Percentiles rank a stretch among this genome's conserved stretches.
phyloP scores from a whole-genome alignment of 1,140 invertebrate species.

The Cryptotermes secundus region DNA sequence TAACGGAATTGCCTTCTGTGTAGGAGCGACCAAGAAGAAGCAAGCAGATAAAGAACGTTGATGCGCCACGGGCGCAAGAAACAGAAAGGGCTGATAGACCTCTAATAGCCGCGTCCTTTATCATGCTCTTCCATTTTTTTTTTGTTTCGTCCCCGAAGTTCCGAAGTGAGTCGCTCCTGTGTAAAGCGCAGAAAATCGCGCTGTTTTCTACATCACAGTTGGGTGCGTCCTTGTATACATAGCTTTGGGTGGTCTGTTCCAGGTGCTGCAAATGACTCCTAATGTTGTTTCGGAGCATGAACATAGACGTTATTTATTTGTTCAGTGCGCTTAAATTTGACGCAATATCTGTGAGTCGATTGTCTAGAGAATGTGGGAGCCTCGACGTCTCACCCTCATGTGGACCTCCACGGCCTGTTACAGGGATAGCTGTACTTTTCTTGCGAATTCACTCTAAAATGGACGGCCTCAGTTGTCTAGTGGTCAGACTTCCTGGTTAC shows the following conservation, averaged over 20 bases:
- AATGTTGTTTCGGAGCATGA: not conserved
- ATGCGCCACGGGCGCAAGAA: not conserved
- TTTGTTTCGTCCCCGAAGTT: not conserved
- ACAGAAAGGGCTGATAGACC: conserved; percentile 1
- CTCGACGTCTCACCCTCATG: too few relatives aligned
- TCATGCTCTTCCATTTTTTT: not conserved
- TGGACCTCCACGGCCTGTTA: too few relatives aligned
- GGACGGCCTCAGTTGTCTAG: too few relatives aligned
- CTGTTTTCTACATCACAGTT: conserved; percentile 12
- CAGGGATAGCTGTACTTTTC: too few relatives aligned
- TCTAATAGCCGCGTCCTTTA: conserved; percentile 2
- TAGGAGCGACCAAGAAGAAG: not conserved
- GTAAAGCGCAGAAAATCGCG: not conserved
- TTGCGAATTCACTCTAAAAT: too few relatives aligned
- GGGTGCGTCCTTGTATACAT: not conserved
- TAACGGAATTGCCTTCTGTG: not conserved
- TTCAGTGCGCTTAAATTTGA: too few relatives aligned
- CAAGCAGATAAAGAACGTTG: not conserved
- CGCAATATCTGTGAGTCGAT: too few relatives aligned
- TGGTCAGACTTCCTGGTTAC: too few relatives aligned
- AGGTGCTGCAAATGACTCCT: not conserved
- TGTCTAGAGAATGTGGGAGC: too few relatives aligned
- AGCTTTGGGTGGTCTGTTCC: not conserved
- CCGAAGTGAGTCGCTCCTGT: not conserved
- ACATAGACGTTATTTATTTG: not conserved